Evolutionary conservation across 2,797 vertebrate species (phyloP), one percentile per base, ranked within the genome.

Genomic region (Atherinosoma microstoma): DNA sequence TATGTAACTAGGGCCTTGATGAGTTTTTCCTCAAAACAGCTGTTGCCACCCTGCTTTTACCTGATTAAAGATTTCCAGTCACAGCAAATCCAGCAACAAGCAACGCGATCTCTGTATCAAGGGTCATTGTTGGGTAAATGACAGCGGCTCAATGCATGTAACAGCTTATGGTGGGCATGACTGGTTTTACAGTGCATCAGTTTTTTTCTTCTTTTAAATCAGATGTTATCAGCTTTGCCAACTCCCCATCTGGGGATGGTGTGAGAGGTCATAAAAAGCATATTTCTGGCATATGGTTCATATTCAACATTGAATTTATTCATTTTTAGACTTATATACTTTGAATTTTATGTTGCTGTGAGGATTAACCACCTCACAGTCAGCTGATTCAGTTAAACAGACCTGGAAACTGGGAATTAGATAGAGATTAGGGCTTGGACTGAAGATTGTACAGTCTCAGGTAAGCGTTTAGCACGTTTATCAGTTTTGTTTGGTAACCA

Each of bases 21-120:
- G 91, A 94, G 93, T 94, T 94, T 93, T 93, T 89, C 86, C 83
- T 93, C 84, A 88, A 93, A 94, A 87, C 93, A 94, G 92, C 90
- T 94, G 93, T 92, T 87, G 79, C 89, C 83, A 83, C 79, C 74
- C 81, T 86, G 49, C 53, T 72, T 74, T 78, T 72, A 92, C 91
- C 90, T 92, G 88, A 93, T 94, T 93, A 93, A 91, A 86, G 82
- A 45, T 36, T 81, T 89, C 73, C 83, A 84, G 70, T 88, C 78
- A 68, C 38, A 67, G 80, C 79, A 85, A 91, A 91, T 92, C 90
- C 86, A 76, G 76, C 34, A 3, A 35, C 69, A 45, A 32, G 27
- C 77, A 56, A 29, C n/a, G n/a, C n/a, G n/a, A n/a, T n/a, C n/a
- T n/a, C n/a, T n/a, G n/a, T 70, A 79, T 80, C 62, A 47, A 1